These are phyloP conservation scores for Hemicentrotus pulcherrimus DNA, from an alignment of 35 echinoderm and acorn worm species.

Conservation along the genomic window DNA sequence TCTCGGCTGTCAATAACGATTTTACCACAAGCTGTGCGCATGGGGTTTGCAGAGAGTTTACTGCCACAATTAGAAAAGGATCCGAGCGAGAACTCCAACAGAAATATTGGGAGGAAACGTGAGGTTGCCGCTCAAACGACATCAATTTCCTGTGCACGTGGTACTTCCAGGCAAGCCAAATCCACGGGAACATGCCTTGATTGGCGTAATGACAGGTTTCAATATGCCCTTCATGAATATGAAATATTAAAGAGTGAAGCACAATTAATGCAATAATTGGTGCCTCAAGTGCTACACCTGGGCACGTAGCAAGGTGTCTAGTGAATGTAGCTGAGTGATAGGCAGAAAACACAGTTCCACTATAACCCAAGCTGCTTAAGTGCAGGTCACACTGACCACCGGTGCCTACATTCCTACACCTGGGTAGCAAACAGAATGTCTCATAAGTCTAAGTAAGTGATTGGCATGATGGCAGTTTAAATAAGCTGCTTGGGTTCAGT, in stretches of 20 bases:
- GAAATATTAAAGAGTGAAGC: neutral
- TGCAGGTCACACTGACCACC: neutral
- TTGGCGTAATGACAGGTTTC: neutral
- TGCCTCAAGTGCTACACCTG: neutral
- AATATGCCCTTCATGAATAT: neutral
- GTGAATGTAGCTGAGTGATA: neutral
- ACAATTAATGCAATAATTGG: neutral
- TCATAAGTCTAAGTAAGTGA: too few species aligned
- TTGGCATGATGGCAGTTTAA: too few species aligned
- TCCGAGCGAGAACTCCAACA: neutral
- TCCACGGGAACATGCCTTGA: neutral
- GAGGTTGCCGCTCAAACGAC: constrained; percentile 18
- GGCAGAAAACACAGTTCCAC: neutral
- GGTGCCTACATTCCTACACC: neutral
- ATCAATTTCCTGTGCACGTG: constrained; percentile 43
- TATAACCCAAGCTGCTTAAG: neutral
- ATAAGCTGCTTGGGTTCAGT: too few species aligned
- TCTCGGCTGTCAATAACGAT: neutral
- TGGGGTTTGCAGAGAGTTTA: neutral
- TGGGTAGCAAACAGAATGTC: too few species aligned
- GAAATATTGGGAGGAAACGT: constrained; percentile 14
- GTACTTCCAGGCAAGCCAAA: constrained; percentile 3
- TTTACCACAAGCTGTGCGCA: neutral
- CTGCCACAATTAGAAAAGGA: neutral
- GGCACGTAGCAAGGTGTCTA: neutral